A percentile compares a stretch with the other conserved stretches of the same genome.
phyloP scores from a whole-genome alignment of 2,113 vertebrate species.

The Hippocampus comes region DNA sequence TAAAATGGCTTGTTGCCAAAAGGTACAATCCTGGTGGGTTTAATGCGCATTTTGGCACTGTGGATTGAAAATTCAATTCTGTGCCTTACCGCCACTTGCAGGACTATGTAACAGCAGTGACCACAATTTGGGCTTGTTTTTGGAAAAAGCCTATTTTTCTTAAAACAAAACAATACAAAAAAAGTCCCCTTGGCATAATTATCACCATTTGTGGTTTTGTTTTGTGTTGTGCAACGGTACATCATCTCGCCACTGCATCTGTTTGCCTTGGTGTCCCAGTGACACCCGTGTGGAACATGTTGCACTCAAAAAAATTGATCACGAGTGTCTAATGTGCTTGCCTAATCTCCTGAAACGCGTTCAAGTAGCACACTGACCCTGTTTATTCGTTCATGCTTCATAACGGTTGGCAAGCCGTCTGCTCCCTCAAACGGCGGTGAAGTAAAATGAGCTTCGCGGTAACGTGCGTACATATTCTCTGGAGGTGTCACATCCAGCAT shows the following conservation, averaged over 20 bases:
- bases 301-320: slow-evolving; percentile 18
- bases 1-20: too few relatives aligned
- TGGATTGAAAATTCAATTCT: not conserved
- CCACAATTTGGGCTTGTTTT: not conserved
- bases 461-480: slow-evolving; percentile 32
- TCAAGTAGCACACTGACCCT: slow-evolving; percentile 11
- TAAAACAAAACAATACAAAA: not conserved
- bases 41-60: too few relatives aligned
- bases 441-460: slow-evolving; percentile 15
- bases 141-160: not conserved
- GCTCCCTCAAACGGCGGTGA: slow-evolving; percentile 1
- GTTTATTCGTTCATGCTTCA: slow-evolving; percentile 11
- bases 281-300: slow-evolving; percentile 37
- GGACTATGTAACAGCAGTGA: not conserved
- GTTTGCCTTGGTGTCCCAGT: slow-evolving; percentile 25
- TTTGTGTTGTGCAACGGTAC: slow-evolving; percentile 20
- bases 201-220: slow-evolving; percentile 11
- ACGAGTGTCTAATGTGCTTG: slow-evolving; percentile 14
- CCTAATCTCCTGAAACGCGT: slow-evolving; percentile 16
- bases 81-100: not conserved
- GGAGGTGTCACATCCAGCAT: slow-evolving; percentile 13
- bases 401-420: slow-evolving; percentile 1
- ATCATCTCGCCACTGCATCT: slow-evolving; percentile 43
- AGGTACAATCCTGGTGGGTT: too few relatives aligned
- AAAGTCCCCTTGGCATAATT: slow-evolving; percentile 13